Base-by-base conservation (phyloP, 2,113 vertebrate genomes). In the Corythoichthys intestinalis region DNA sequence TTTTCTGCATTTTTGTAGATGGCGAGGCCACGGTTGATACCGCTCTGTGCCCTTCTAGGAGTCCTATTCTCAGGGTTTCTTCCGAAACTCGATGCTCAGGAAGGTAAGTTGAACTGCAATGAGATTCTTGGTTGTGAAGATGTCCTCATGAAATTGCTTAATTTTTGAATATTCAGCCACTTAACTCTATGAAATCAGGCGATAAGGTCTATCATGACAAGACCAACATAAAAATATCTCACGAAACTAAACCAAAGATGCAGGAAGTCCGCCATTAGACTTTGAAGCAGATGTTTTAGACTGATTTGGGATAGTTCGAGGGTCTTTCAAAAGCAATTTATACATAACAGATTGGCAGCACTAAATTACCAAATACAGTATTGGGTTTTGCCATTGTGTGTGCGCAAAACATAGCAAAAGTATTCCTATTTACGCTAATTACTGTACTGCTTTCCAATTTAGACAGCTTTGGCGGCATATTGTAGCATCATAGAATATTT, bases 31-130 rank as follows among this genome's bases (percentile, higher is more conserved):
- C 83, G 79, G 53, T 82, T 90, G 46, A 69, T 92, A 85, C 89
- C 90, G 46, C 64, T 92, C 0, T 77, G 57, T 77, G 90, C 89
- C 75, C 67, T 93, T 53, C 64, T 94, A 73, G 90, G 88, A 48
- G 64, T 96, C 77, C 76, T 96, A 15, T 78, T 94, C 57, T 86
- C 89, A 82, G 91, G 91, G 85, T 82, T 91, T 47, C 57, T 81
- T 61, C 76, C 82, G 34, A 81, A n/a, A 0, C 81, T 91, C 4
- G 58, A 67, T 39, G 94, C 93, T 75, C 95, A 96, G 73, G 84
- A 87, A 14, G 86, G 92, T 93, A 91, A 90, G 90, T 85, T 66
- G 35, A 50, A 50, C 7, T 39, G 11, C 50, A 58, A 41, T 65
- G 9, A 53, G 20, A 53, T 67, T 74, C 14, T 57, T 34, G 48